These are phyloP conservation scores for Parascotia fuliginaria DNA, from an alignment of 2,888 invertebrate genomes.

Conservation along the genomic window DNA sequence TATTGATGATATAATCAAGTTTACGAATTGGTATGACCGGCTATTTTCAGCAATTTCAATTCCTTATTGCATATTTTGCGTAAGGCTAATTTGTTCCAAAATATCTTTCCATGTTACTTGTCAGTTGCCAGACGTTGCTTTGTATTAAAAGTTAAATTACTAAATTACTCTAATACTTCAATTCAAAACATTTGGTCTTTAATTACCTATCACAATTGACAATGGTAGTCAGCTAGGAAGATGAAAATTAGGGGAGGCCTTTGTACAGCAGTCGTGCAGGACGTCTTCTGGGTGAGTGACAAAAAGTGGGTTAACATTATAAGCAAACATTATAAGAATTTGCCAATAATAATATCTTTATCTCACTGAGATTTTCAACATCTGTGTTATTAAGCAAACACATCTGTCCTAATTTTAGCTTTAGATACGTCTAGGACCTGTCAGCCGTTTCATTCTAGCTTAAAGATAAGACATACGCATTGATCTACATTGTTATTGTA, in stretches of 20 bases:
- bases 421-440: conserved; percentile 3
- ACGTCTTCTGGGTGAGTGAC: neutral
- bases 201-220: no score
- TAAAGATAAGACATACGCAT: neutral
- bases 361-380: neutral
- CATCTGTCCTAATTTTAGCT: conserved; percentile 2
- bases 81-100: no score
- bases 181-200: no score
- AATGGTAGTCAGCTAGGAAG: no score
- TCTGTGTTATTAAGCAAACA: conserved; percentile 2
- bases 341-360: neutral
- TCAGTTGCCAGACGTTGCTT: no score
- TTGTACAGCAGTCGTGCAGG: neutral
- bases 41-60: no score
- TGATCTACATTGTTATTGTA: neutral
- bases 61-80: no score
- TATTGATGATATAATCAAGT: neutral
- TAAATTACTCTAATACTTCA: no score
- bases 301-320: neutral
- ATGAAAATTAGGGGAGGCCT: no score
- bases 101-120: no score
- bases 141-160: no score
- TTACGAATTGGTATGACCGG: no score
- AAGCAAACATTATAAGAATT: neutral
- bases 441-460: neutral